These are phyloP conservation scores for Reinhardtius hippoglossoides DNA, from an alignment of 2,113 vertebrate genomes.

Conservation along the genomic window DNA sequence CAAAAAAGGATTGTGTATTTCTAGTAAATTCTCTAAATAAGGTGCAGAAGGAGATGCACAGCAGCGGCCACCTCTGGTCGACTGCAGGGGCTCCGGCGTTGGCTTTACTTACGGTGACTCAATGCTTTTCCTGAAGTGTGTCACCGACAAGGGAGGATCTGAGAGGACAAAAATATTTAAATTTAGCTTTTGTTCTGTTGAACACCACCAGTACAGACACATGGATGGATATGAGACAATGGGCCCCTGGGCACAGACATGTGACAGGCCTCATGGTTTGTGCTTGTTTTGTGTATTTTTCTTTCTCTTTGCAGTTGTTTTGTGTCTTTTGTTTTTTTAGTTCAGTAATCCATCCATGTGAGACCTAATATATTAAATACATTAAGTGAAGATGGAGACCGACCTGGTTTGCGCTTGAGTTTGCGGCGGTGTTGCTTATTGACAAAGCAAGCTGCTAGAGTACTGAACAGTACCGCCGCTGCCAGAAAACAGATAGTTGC, in stretches of 20 bases:
- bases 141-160: conserved; percentile 99
- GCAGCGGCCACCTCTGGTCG: conserved; percentile 48
- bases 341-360: conserved; percentile 27
- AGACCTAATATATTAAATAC: neutral
- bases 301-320: neutral
- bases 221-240: neutral
- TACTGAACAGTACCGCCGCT: conserved; percentile 97
- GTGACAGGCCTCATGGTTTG: neutral
- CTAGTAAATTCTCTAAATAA: neutral
- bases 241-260: neutral
- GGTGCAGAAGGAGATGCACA: conserved; percentile 50
- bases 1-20: neutral
- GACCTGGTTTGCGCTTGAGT: conserved; percentile 98
- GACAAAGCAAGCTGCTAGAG: conserved; percentile 97
- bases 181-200: conserved; percentile 35
- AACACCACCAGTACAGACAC: conserved; percentile 6
- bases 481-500: conserved; percentile 99
- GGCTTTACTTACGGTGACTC: conserved; percentile 96
- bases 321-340: neutral
- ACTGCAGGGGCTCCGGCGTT: conserved; percentile 23
- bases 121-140: conserved; percentile 99
- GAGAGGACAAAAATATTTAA: conserved; percentile 73
- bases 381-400: conserved; percentile 41
- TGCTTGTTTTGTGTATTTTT: neutral
- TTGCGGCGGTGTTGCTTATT: conserved; percentile 98